Conservation (phyloP, 2,797 vertebrate species). For the Cyclopterus lumpus region DNA sequence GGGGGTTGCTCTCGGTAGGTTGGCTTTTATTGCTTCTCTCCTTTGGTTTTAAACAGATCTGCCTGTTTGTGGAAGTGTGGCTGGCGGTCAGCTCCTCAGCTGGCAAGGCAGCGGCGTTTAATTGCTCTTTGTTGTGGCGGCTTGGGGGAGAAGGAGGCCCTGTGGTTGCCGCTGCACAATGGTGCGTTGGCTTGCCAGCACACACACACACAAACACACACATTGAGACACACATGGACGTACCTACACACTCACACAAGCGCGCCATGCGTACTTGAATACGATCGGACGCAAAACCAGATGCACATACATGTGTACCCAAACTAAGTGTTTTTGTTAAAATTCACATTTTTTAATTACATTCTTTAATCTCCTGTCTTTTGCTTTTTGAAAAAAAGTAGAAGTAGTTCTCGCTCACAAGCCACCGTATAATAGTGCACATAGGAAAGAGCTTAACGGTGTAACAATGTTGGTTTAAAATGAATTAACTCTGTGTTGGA, state of each 20-base stretch:
- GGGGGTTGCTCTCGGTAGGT: conserved; percentile 77
- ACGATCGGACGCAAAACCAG: conserved; percentile 13
- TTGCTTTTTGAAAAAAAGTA: neutral
- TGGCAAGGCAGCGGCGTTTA: conserved; percentile 85
- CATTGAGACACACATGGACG: conserved; percentile 34
- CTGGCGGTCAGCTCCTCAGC: conserved; percentile 85
- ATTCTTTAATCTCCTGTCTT: conserved; percentile 4
- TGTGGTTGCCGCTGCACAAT: conserved; percentile 82
- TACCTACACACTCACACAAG: conserved; percentile 34
- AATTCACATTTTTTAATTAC: conserved; percentile 7
- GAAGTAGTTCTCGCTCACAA: conserved; percentile 23
- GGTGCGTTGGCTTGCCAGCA: conserved; percentile 69
- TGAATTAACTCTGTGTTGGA: conserved; percentile 65
- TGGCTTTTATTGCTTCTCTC: conserved; percentile 84
- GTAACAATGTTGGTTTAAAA: conserved; percentile 62
- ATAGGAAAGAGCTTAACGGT: conserved; percentile 56
- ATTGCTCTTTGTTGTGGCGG: conserved; percentile 88
- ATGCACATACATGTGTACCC: conserved; percentile 1
- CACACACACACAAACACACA: conserved; percentile 41
- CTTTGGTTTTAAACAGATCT: conserved; percentile 86
- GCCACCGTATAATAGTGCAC: conserved; percentile 22
- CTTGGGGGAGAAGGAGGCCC: conserved; percentile 59
- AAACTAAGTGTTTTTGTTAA: conserved; percentile 6
- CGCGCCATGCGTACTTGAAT: conserved; percentile 34
- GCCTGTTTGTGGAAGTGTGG: conserved; percentile 90